These are phyloP conservation scores for Leptopilina syphax DNA, from an alignment of 2,888 invertebrate species.

Conservation along the genomic window DNA sequence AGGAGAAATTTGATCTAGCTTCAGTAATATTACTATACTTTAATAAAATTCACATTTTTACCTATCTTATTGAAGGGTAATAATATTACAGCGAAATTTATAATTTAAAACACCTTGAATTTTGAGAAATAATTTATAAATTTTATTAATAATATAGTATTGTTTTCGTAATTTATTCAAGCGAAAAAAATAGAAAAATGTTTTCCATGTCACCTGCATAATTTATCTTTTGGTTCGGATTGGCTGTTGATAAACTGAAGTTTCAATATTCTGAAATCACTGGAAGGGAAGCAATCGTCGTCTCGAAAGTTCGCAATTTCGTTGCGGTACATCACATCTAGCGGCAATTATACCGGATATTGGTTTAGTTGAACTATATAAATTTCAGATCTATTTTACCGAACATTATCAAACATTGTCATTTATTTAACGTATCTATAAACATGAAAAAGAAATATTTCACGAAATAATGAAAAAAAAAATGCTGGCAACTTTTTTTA, in stretches of 20 bases:
- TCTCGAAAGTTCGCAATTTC: slow-evolving; percentile 27
- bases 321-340: background rate
- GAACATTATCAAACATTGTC: background rate
- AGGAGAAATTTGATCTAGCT: slow-evolving; percentile 6
- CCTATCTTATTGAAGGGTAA: background rate
- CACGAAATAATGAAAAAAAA: background rate
- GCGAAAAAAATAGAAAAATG: background rate
- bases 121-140: too few species aligned
- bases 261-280: slow-evolving; percentile 23
- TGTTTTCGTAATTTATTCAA: background rate
- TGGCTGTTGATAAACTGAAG: slow-evolving; percentile 4
- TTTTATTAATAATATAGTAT: too few species aligned
- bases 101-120: too few species aligned
- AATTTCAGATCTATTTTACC: too few species aligned
- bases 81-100: background rate
- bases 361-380: background rate
- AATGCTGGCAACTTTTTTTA: background rate
- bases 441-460: too few species aligned
- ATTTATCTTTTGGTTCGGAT: background rate
- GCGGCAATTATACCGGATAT: slow-evolving; percentile 14
- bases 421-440: background rate
- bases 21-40: background rate
- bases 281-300: slow-evolving; percentile 3
- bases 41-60: background rate
- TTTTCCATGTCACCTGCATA: slow-evolving; percentile 3